phyloP scores from a whole-genome alignment of 2,113 vertebrate species.

The Sminthopsis crassicaudata region DNA sequence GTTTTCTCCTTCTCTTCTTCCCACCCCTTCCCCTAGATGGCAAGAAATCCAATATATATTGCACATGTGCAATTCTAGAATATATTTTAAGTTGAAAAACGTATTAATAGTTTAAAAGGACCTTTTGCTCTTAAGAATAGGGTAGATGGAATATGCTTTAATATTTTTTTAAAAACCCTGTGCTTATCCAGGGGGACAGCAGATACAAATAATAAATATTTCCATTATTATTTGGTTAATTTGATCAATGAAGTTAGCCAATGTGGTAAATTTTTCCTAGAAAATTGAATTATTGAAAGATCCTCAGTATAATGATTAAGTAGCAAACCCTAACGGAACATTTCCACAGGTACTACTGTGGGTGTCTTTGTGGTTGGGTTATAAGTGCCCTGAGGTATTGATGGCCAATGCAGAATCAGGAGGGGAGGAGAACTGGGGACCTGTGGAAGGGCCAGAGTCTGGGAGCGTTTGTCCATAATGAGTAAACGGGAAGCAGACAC shows the following conservation, averaged over 20 bases:
- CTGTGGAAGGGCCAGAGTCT: neutral
- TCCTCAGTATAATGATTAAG: neutral
- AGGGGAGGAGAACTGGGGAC: neutral
- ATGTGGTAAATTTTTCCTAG: neutral
- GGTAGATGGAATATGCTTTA: neutral
- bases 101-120: neutral
- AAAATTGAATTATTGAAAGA: neutral
- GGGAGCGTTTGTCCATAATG: neutral
- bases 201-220: neutral
- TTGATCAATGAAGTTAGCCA: neutral
- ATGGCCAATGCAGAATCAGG: neutral
- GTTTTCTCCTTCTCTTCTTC: too few relatives aligned
- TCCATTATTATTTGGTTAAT: neutral
- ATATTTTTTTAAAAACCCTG: neutral
- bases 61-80: neutral
- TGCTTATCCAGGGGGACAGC: neutral
- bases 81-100: neutral
- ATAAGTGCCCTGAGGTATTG: neutral
- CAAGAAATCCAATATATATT: too few relatives aligned
- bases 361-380: neutral
- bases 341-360: neutral
- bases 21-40: too few relatives aligned
- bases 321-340: neutral
- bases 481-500: neutral
- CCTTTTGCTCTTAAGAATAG: neutral